A percentile compares a stretch with the other conserved stretches of the same genome.
These are phyloP conservation scores for Halichondria panicea DNA, from an alignment of 37 sponge, comb jelly and placozoan genomes.

Conservation along the genomic window DNA sequence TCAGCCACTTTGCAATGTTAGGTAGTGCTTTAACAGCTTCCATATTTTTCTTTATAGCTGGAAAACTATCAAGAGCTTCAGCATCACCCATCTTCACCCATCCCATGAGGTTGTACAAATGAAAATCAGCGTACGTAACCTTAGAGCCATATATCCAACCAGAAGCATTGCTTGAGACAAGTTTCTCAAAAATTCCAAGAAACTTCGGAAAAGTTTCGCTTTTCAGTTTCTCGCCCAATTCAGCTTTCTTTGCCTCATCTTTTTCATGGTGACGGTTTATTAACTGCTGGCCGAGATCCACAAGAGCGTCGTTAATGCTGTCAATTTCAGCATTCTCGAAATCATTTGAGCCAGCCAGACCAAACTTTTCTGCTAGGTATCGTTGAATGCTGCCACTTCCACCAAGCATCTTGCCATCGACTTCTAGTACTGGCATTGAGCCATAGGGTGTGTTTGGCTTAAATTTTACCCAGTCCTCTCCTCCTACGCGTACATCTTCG, in stretches of 20 bases:
- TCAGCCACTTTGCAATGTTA: conserved; percentile 50
- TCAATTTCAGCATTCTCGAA: conserved; percentile 28
- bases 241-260: conserved; percentile 34
- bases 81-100: neutral
- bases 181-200: conserved; percentile 8
- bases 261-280: conserved; percentile 7
- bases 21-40: conserved; percentile 20
- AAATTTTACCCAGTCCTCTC: conserved; percentile 25
- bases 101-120: neutral
- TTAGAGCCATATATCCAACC: conserved; percentile 36
- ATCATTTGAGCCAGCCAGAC: conserved; percentile 32
- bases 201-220: conserved; percentile 3
- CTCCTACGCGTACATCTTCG: conserved; percentile 28
- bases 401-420: conserved; percentile 58
- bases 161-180: neutral
- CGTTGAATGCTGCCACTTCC: conserved; percentile 37
- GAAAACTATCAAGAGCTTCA: conserved; percentile 2
- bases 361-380: conserved; percentile 43
- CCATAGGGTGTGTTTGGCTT: conserved; percentile 58
- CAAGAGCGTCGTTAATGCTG: conserved; percentile 24
- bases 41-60: conserved; percentile 3
- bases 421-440: conserved; percentile 42
- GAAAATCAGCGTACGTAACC: conserved; percentile 34
- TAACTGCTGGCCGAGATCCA: conserved; percentile 12
- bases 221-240: conserved; percentile 10